Conservation (phyloP, 2,797 vertebrate species). For the Anabas testudineus region DNA sequence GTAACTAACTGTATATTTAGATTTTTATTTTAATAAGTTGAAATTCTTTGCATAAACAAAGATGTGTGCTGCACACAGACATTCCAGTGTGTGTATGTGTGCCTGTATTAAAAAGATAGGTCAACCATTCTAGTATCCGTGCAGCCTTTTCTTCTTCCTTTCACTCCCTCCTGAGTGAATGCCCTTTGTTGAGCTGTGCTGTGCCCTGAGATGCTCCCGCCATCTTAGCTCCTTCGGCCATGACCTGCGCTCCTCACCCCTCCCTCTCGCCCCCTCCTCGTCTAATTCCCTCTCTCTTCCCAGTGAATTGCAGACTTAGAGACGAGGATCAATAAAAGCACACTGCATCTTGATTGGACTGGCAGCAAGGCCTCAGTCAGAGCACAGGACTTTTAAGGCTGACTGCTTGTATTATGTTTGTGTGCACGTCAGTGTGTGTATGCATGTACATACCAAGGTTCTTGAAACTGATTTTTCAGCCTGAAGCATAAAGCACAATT, state of each 20-base stretch:
- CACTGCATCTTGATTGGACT: slow-evolving; percentile 83
- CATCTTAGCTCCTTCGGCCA: slow-evolving; percentile 85
- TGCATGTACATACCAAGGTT: slow-evolving; percentile 13
- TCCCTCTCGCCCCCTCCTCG: slow-evolving; percentile 53
- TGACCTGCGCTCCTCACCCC: slow-evolving; percentile 75
- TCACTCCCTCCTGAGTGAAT: slow-evolving; percentile 72
- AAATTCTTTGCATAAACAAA: slow-evolving; percentile 18
- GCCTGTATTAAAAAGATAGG: slow-evolving; percentile 70
- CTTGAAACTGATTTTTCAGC: slow-evolving; percentile 17
- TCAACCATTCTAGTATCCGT: slow-evolving; percentile 75
- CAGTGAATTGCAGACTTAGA: slow-evolving; percentile 75
- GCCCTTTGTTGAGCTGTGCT: slow-evolving; percentile 82
- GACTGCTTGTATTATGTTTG: slow-evolving; percentile 44
- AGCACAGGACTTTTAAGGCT: slow-evolving; percentile 43
- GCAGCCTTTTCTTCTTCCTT: slow-evolving; percentile 56
- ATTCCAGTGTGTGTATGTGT: slow-evolving; percentile 10
- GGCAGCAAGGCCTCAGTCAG: slow-evolving; percentile 75
- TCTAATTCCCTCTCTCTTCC: slow-evolving; percentile 63
- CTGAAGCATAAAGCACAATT: slow-evolving; percentile 12
- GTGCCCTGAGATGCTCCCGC: slow-evolving; percentile 83
- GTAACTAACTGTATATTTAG: slow-evolving; percentile 56
- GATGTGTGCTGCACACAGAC: slow-evolving; percentile 2
- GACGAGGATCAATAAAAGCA: slow-evolving; percentile 83
- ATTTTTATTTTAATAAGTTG: slow-evolving; percentile 40
- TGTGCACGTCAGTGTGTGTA: slow-evolving; percentile 34